Evolutionary conservation across 2,113 vertebrate species (phyloP).

Genomic region (Dermatemys mawii): DNA sequence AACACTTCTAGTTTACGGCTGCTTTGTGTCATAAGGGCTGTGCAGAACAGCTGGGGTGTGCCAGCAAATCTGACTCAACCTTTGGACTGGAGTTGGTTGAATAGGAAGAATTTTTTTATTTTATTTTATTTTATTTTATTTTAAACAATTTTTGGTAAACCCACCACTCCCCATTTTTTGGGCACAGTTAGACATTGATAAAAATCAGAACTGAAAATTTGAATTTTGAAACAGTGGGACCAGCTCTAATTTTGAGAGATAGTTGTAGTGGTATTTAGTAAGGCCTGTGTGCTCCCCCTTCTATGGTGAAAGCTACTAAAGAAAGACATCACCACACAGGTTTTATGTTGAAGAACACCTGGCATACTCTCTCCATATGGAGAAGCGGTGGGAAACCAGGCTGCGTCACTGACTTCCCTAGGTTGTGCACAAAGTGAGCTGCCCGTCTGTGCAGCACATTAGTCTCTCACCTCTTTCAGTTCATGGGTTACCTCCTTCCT

Average conservation of each 20-base stretch:
- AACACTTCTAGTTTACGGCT: not conserved
- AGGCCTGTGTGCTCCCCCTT: not conserved
- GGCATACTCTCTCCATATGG: not conserved
- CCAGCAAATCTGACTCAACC: not conserved
- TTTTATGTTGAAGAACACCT: not conserved
- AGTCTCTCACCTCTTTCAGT: not conserved
- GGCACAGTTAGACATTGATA: not conserved
- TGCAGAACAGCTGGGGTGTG: not conserved
- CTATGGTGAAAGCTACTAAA: not conserved
- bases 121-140: too few species aligned
- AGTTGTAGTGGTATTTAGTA: not conserved
- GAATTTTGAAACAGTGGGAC: not conserved
- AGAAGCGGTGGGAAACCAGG: not conserved
- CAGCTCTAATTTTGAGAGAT: not conserved
- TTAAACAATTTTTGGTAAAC: not conserved
- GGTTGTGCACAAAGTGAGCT: not conserved
- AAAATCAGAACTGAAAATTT: not conserved
- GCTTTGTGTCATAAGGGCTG: not conserved
- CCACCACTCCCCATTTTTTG: not conserved
- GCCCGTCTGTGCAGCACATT: not conserved
- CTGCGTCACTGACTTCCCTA: not conserved
- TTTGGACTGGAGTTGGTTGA: not conserved
- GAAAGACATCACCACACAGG: not conserved
- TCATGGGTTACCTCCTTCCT: not conserved
- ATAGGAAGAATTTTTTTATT: too few species aligned